Conservation (phyloP, 2,797 vertebrate genomes). For the Limnodromus scolopaceus region DNA sequence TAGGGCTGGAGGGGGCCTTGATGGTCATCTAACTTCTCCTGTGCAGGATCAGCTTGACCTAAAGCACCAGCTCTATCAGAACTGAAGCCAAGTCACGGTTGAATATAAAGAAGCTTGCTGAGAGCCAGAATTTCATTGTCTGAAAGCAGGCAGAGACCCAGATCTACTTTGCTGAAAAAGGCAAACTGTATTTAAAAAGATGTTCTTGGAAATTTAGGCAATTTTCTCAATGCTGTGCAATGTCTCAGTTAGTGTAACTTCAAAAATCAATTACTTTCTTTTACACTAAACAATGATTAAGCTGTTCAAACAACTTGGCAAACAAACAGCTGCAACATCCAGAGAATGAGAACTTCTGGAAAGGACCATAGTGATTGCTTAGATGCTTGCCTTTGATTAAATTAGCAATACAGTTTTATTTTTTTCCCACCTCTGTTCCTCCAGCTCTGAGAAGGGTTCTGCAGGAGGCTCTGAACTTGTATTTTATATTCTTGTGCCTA, state of each 20-base stretch:
- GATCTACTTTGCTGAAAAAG: background rate
- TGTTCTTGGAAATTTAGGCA: background rate
- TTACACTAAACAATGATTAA: slow-evolving; percentile 48
- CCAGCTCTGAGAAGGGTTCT: background rate
- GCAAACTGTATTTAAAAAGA: slow-evolving; percentile 8
- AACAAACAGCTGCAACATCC: slow-evolving; percentile 24
- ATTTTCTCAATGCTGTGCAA: background rate
- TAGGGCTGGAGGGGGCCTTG: background rate
- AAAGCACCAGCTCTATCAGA: background rate
- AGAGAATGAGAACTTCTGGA: slow-evolving; percentile 24
- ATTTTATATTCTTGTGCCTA: slow-evolving; percentile 32
- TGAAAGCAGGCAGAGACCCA: slow-evolving; percentile 4
- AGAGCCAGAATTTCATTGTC: background rate
- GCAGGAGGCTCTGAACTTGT: slow-evolving; percentile 2
- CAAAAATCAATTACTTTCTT: slow-evolving; percentile 54
- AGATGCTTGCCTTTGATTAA: slow-evolving; percentile 7
- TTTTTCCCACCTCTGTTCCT: background rate
- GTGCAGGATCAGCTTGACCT: background rate
- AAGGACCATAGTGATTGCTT: background rate
- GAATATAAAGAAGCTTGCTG: background rate
- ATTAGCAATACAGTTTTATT: background rate
- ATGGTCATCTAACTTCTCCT: background rate
- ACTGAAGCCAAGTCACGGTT: background rate
- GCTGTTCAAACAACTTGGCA: slow-evolving; percentile 34
- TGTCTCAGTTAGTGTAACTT: slow-evolving; percentile 1